Evolutionary conservation across 37 sponge, comb jelly and placozoan genomes (phyloP).

Genomic region (Petrosia ficiformis): DNA sequence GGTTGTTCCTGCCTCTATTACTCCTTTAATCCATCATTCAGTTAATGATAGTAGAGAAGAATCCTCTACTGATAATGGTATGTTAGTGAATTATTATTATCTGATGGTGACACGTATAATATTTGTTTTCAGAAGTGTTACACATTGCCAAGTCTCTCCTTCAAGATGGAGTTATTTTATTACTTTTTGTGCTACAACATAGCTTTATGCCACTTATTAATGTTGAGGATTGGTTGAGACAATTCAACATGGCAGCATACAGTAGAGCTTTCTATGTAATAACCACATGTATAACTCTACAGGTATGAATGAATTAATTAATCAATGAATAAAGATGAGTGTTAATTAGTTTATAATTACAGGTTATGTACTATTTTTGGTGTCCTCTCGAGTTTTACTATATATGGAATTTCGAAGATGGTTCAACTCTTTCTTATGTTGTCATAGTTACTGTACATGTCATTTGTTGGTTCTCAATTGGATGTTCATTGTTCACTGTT

Average conservation of each 20-base stretch:
- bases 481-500: constrained; percentile 54
- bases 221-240: constrained; percentile 11
- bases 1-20: constrained; percentile 37
- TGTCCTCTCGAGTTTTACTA: constrained; percentile 7
- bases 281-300: constrained; percentile 31
- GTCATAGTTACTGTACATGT: constrained; percentile 32
- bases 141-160: no score
- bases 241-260: constrained; percentile 14
- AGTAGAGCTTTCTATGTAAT: constrained; percentile 35
- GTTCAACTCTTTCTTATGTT: neutral
- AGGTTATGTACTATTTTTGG: constrained; percentile 57
- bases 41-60: neutral
- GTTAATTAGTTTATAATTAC: neutral
- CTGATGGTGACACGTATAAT: no score
- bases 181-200: constrained; percentile 47
- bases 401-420: constrained; percentile 26
- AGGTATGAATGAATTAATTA: constrained; percentile 26
- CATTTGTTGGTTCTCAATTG: constrained; percentile 49
- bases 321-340: neutral
- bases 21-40: constrained; percentile 22
- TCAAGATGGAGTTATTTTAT: constrained; percentile 33
- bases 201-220: constrained; percentile 20
- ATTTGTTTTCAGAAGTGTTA: no score
- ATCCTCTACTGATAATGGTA: neutral
- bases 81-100: neutral